Evolutionary conservation across 2,113 vertebrate genomes (phyloP).

Genomic region (Thunnus maccoyii): DNA sequence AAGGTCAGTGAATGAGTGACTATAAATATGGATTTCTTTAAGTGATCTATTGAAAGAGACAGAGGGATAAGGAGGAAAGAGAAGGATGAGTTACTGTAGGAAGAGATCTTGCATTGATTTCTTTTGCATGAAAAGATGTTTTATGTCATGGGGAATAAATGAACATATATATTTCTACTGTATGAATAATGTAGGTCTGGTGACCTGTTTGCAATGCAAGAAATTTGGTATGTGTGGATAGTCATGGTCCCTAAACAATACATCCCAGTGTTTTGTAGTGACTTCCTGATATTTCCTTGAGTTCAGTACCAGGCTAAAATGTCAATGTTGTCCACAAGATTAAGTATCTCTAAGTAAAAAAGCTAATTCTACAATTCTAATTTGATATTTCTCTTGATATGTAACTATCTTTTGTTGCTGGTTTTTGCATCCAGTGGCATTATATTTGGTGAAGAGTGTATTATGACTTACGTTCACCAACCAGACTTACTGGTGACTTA

Average conservation of each 20-base stretch:
- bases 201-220: conserved; percentile 11
- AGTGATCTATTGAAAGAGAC: background rate
- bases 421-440: no score
- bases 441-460: no score
- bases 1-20: background rate
- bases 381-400: no score
- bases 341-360: no score
- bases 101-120: background rate
- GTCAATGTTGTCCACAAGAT: conserved; percentile 15
- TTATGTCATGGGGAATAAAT: conserved; percentile 1
- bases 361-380: no score
- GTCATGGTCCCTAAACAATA: conserved; percentile 22
- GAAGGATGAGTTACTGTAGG: background rate
- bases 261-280: conserved; percentile 30
- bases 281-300: background rate
- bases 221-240: conserved; percentile 34
- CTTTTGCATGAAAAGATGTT: background rate
- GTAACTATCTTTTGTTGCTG: no score
- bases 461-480: no score
- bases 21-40: background rate
- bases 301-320: background rate
- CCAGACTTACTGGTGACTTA: background rate
- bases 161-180: background rate
- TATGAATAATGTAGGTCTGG: background rate
- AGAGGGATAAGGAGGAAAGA: background rate